Conservation (phyloP, 2,113 vertebrate genomes). For the Pavo muticus region DNA sequence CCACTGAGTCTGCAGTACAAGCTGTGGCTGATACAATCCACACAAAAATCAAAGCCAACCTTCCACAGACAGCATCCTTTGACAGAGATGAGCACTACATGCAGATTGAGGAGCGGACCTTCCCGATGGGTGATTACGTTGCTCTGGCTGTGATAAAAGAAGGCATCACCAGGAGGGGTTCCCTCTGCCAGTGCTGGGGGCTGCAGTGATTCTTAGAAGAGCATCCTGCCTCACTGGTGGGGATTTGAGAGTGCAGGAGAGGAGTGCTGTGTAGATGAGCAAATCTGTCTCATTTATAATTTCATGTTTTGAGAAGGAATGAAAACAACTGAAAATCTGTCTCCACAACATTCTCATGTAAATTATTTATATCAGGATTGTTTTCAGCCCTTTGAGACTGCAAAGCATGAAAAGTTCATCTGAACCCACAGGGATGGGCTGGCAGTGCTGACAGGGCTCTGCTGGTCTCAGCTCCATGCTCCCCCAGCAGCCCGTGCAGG, state of each 20-base stretch:
- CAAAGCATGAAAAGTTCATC: fast-evolving
- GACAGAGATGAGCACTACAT: not conserved
- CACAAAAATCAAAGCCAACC: not conserved
- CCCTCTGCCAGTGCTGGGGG: not conserved
- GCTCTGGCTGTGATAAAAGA: not conserved
- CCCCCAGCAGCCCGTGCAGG: not conserved
- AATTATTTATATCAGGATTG: fast-evolving
- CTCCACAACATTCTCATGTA: not conserved
- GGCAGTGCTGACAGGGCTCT: fast-evolving
- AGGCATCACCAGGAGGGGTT: not conserved
- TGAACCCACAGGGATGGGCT: fast-evolving
- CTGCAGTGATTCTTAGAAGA: fast-evolving
- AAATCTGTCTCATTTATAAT: not conserved
- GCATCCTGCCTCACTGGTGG: not conserved
- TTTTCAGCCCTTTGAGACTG: not conserved
- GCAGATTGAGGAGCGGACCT: not conserved
- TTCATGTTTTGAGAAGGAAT: not conserved
- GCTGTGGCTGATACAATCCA: not conserved
- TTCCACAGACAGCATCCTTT: not conserved
- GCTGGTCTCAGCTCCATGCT: fast-evolving
- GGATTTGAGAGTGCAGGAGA: fast-evolving
- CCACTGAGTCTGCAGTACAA: not conserved
- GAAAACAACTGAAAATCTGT: not conserved
- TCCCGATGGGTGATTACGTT: not conserved
- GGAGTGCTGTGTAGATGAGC: not conserved